Percentiles rank a stretch among this genome's conserved stretches.
phyloP scores from a whole-genome alignment of 1,140 invertebrate species.

The Vanessa tameamea region DNA sequence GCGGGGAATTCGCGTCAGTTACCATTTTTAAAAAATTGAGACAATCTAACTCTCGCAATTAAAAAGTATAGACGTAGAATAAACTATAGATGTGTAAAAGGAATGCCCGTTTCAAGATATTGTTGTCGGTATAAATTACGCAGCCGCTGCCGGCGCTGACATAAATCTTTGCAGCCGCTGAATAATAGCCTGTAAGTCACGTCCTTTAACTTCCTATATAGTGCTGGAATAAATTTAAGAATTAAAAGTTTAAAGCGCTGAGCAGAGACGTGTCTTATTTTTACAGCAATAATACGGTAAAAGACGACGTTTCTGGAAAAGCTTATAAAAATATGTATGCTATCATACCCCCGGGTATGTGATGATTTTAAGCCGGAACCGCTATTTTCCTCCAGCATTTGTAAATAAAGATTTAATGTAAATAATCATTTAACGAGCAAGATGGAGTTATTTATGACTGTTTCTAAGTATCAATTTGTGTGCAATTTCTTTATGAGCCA shows the following conservation, averaged over 20 bases:
- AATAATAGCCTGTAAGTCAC: conserved; percentile 20
- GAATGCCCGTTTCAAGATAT: neutral
- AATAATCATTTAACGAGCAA: neutral
- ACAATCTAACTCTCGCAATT: neutral
- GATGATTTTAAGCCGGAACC: no score
- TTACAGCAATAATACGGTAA: neutral
- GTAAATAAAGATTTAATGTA: neutral
- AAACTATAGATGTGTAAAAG: neutral
- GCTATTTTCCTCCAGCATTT: no score
- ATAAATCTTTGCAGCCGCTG: conserved; percentile 18
- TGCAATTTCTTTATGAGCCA: no score
- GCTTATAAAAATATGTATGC: neutral
- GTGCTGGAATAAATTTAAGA: conserved; percentile 4
- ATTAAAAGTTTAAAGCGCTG: conserved; percentile 3
- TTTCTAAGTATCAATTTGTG: no score
- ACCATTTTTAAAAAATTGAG: no score
- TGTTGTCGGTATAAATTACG: conserved; percentile 2
- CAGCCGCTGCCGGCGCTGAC: conserved; percentile 13
- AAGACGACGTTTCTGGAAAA: neutral
- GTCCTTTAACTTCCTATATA: conserved; percentile 6
- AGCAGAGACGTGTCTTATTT: neutral
- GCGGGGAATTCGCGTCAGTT: no score
- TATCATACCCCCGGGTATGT: no score
- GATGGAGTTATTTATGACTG: no score
- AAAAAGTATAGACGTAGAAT: neutral